Evolutionary conservation across 2,888 invertebrate species (phyloP).

Genomic region (Diabrotica balteata): DNA sequence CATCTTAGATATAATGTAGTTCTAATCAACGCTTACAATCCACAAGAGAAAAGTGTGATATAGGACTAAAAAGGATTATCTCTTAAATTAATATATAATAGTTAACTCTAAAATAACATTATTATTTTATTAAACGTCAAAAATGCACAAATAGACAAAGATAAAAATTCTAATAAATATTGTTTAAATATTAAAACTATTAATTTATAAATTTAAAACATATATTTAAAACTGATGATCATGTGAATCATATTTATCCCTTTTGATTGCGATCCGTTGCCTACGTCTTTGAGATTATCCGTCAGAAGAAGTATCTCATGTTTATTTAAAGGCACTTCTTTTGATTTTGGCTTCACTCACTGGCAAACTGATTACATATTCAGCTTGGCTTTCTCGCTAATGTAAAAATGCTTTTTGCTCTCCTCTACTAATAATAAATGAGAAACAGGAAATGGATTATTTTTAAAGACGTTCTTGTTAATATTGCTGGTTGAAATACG

Average conservation of each 20-base stretch:
- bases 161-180: too few species aligned
- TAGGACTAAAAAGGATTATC: too few species aligned
- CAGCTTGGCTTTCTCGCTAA: slow-evolving; percentile 52
- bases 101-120: too few species aligned
- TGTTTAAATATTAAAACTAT: too few species aligned
- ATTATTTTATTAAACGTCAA: too few species aligned
- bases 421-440: slow-evolving; percentile 54
- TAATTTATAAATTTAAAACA: too few species aligned
- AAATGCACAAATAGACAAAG: too few species aligned
- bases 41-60: too few species aligned
- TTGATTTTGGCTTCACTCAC: slow-evolving; percentile 51
- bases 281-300: slow-evolving; percentile 37
- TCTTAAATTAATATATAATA: too few species aligned
- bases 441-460: slow-evolving; percentile 42
- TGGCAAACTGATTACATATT: slow-evolving; percentile 52
- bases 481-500: not conserved
- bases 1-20: too few species aligned
- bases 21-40: too few species aligned
- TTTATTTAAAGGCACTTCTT: slow-evolving; percentile 52
- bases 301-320: slow-evolving; percentile 47
- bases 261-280: not conserved
- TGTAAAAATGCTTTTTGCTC: slow-evolving; percentile 55
- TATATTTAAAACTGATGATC: too few species aligned
- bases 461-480: slow-evolving; percentile 37
- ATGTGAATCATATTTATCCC: not conserved